Conservation (phyloP, 2,888 invertebrate species). For the Tenthredo notha region DNA sequence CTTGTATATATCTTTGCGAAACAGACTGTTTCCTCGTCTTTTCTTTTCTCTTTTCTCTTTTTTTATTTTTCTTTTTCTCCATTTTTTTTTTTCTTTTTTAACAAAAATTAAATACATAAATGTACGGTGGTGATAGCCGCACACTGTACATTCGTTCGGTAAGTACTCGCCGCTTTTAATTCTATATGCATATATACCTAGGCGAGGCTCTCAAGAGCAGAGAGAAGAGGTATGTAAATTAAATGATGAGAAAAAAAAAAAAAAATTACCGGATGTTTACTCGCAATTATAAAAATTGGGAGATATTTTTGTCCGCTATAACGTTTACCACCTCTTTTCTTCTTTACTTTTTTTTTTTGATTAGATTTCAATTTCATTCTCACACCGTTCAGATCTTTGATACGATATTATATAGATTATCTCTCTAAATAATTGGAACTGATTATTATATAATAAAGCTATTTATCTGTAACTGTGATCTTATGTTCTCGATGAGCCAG, state of each 20-base stretch:
- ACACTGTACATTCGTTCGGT: neutral
- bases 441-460: neutral
- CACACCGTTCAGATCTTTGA: neutral
- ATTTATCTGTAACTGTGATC: neutral
- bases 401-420: neutral
- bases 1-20: neutral
- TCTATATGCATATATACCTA: neutral
- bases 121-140: neutral
- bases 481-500: neutral
- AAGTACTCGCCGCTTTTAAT: neutral
- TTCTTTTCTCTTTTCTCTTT: neutral
- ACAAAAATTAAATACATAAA: neutral
- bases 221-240: constrained; percentile 4
- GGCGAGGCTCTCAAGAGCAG: constrained; percentile 13
- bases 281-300: constrained; percentile 6
- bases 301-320: neutral
- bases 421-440: neutral
- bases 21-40: neutral
- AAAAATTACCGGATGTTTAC: constrained; percentile 25
- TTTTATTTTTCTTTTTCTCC: neutral
- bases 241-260: neutral
- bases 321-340: neutral
- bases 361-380: too few relatives aligned
- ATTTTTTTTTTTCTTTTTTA: neutral
- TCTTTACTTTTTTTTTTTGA: too few relatives aligned